phyloP scores from a whole-genome alignment of 2,113 vertebrate species.

The Pandion haliaetus region DNA sequence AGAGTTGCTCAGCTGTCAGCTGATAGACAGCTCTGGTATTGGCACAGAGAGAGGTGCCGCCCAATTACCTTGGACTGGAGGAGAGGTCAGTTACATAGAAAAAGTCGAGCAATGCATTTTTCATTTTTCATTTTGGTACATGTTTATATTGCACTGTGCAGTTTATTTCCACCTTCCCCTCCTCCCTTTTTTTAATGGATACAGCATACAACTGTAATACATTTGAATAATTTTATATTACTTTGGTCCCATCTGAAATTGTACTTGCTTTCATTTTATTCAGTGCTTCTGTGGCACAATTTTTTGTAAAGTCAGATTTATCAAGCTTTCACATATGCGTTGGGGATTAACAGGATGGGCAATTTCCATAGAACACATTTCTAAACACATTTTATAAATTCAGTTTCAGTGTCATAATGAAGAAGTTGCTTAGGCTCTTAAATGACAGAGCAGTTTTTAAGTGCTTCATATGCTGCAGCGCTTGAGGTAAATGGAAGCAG shows the following conservation, averaged over 20 bases:
- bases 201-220: neutral
- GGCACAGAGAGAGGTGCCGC: neutral
- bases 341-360: neutral
- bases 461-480: neutral
- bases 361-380: neutral
- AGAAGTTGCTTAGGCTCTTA: slow-evolving; percentile 30
- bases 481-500: neutral
- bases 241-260: neutral
- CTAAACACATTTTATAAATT: neutral
- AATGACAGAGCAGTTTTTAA: slow-evolving; percentile 46
- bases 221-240: neutral
- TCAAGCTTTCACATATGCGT: neutral
- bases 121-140: neutral
- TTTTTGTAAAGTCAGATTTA: slow-evolving; percentile 1
- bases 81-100: neutral
- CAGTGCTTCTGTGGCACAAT: neutral
- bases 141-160: neutral
- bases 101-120: neutral
- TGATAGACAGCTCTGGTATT: neutral
- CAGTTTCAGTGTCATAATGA: slow-evolving; percentile 1
- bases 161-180: neutral
- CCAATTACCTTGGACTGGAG: neutral
- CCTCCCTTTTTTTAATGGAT: neutral
- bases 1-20: neutral
- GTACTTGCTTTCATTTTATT: neutral